Conservation (phyloP, 2,888 invertebrate species). For the Amphiduros pacificus region DNA sequence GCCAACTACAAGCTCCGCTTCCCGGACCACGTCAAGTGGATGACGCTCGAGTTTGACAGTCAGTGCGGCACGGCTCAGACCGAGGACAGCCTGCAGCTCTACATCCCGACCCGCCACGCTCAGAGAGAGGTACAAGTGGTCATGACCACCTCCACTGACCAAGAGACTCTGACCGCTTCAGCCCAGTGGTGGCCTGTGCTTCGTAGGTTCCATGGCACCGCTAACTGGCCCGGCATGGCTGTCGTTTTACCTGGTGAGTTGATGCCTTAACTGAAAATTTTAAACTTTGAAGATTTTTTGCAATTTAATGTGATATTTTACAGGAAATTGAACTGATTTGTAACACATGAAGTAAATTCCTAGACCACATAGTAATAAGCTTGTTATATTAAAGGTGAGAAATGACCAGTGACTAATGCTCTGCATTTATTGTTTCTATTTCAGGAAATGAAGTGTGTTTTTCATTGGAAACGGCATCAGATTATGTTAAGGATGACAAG, state of each 20-base stretch:
- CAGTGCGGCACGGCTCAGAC: slow-evolving; percentile 89
- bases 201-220: slow-evolving; percentile 61
- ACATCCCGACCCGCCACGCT: slow-evolving; percentile 48
- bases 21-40: slow-evolving; percentile 85
- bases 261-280: too few relatives aligned
- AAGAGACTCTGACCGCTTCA: neutral
- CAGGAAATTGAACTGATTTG: too few relatives aligned
- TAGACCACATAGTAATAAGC: too few relatives aligned
- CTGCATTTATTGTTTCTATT: slow-evolving; percentile 8
- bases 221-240: slow-evolving; percentile 80
- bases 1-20: slow-evolving; percentile 86
- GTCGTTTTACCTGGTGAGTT: slow-evolving; percentile 76
- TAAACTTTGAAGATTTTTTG: too few relatives aligned
- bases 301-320: too few relatives aligned
- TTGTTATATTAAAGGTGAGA: too few relatives aligned
- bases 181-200: slow-evolving; percentile 57
- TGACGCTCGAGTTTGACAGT: slow-evolving; percentile 90
- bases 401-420: too few relatives aligned
- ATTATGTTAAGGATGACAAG: slow-evolving; percentile 89
- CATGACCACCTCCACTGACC: neutral
- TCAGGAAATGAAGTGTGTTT: slow-evolving; percentile 90
- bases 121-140: neutral
- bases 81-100: slow-evolving; percentile 76
- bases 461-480: slow-evolving; percentile 92
- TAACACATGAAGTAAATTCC: too few relatives aligned